A percentile compares a stretch with the other conserved stretches of the same genome.
These are phyloP conservation scores for Hydractinia symbiolongicarpus DNA, from an alignment of 30 jellyfish, hydroid and myxozoan genomes.

Conservation along the genomic window DNA sequence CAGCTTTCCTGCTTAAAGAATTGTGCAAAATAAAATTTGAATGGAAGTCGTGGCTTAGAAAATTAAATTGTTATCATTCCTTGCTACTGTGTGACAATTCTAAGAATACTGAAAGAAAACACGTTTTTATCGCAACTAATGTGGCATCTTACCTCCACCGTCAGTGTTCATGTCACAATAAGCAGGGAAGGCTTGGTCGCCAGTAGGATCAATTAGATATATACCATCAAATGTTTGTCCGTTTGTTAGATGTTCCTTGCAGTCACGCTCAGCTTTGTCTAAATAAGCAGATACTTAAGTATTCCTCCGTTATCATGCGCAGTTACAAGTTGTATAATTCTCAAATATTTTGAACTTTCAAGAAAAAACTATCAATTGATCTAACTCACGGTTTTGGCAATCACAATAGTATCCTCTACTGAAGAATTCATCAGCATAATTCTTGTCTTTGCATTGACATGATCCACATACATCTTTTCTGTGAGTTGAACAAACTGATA, in stretches of 20 bases:
- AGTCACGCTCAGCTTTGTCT: neutral
- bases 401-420: conserved; percentile 9
- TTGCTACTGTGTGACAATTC: no score
- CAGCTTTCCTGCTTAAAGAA: no score
- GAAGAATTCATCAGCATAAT: conserved; percentile 8
- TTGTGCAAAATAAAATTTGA: no score
- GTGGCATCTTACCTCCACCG: neutral
- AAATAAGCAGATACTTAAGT: neutral
- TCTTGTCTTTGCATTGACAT: conserved; percentile 9
- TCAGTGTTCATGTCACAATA: conserved; percentile 16
- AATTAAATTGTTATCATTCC: no score
- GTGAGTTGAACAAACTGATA: conserved; percentile 7
- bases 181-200: conserved; percentile 2
- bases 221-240: neutral
- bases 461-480: neutral
- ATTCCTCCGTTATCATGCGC: neutral
- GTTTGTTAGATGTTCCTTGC: neutral
- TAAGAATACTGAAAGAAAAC: no score
- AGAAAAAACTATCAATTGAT: neutral
- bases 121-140: neutral
- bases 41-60: no score
- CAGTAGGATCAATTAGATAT: conserved; percentile 2
- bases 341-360: neutral
- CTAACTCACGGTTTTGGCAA: neutral
- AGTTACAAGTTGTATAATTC: neutral